Percentiles rank a stretch among this genome's conserved stretches.
These are phyloP conservation scores for Pseudopleuronectes americanus DNA, from an alignment of 2,797 vertebrate genomes.

Conservation along the genomic window DNA sequence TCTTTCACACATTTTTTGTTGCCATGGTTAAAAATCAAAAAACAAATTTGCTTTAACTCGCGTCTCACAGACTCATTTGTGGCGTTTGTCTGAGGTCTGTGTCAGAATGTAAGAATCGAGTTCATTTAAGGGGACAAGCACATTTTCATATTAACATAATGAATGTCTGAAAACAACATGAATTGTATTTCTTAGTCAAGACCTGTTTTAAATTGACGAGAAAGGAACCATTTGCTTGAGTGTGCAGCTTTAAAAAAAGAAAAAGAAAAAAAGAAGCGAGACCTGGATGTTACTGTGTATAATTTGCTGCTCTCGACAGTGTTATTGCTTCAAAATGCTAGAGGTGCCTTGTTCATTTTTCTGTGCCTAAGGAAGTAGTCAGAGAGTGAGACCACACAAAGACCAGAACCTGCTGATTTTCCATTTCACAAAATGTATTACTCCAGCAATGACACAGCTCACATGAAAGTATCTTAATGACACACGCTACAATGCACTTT, in stretches of 20 bases:
- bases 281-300: conserved; percentile 81
- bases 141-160: conserved; percentile 76
- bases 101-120: conserved; percentile 74
- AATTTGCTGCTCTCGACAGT: conserved; percentile 81
- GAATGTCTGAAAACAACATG: conserved; percentile 74
- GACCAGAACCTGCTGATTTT: conserved; percentile 65
- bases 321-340: conserved; percentile 83
- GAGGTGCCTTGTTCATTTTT: conserved; percentile 88
- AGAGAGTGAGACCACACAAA: conserved; percentile 63
- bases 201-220: conserved; percentile 63
- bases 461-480: conserved; percentile 65
- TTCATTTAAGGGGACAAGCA: conserved; percentile 79
- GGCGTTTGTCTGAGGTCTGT: conserved; percentile 58
- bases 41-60: conserved; percentile 57
- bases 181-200: conserved; percentile 71
- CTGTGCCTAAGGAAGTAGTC: conserved; percentile 84
- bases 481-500: conserved; percentile 81
- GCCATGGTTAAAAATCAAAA: conserved; percentile 43
- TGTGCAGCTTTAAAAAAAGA: conserved; percentile 37
- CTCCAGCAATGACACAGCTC: conserved; percentile 61
- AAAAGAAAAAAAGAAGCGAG: conserved; percentile 58
- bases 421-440: conserved; percentile 68
- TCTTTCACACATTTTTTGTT: conserved; percentile 46
- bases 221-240: conserved; percentile 66
- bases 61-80: conserved; percentile 58